Conservation (phyloP, 1,140 invertebrate species). For the Lethocerus indicus region DNA sequence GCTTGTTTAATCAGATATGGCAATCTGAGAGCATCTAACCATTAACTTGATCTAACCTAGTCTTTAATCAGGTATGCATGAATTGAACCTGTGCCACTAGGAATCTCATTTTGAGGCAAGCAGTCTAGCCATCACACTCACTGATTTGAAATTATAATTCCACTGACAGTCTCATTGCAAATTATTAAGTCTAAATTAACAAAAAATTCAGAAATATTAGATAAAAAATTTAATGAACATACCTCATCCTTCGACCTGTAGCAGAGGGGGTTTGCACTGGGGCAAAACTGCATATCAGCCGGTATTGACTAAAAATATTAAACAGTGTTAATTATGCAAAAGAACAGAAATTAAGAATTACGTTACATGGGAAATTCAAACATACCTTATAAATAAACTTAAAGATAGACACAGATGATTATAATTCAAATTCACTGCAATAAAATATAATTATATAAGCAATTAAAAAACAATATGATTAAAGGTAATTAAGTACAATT, state of each 20-base stretch:
- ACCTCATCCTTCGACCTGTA: conserved; percentile 97
- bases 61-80: no score
- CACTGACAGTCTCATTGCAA: not conserved
- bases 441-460: conserved; percentile 14
- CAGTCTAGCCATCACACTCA: no score
- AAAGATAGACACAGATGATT: conserved; percentile 3
- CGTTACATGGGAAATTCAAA: not conserved
- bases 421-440: not conserved
- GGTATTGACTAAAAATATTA: conserved; percentile 74
- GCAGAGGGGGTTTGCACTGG: conserved; percentile 91
- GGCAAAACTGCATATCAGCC: conserved; percentile 98
- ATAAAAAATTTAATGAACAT: conserved; percentile 16
- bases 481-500: conserved; percentile 12
- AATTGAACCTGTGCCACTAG: no score
- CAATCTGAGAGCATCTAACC: no score
- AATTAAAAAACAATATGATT: conserved; percentile 7
- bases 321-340: conserved; percentile 12
- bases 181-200: not conserved
- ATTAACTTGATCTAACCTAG: no score
- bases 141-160: not conserved
- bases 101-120: no score
- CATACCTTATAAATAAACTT: not conserved
- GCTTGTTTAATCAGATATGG: no score
- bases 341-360: not conserved
- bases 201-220: conserved; percentile 3